phyloP scores from a whole-genome alignment of 1,140 invertebrate genomes.

The Pogonognathellus flavescens region DNA sequence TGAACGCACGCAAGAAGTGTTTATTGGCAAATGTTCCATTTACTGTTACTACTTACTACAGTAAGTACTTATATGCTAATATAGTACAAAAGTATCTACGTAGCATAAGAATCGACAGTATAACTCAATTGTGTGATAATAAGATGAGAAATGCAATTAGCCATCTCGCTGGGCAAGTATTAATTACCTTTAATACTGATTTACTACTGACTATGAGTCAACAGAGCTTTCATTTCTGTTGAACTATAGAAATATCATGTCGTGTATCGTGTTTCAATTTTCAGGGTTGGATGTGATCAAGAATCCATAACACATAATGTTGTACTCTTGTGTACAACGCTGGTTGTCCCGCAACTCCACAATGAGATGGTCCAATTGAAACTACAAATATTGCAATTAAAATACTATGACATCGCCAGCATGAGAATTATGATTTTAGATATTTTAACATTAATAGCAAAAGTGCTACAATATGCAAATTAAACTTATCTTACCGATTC shows the following conservation, averaged over 20 bases:
- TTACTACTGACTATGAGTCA: not conserved
- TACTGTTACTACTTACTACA: too few species aligned
- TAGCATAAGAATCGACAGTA: too few species aligned
- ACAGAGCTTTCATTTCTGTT: not conserved
- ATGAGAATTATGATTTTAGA: not conserved
- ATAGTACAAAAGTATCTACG: too few species aligned
- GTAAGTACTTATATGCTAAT: not conserved
- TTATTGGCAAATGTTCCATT: too few species aligned
- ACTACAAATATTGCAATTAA: conserved; percentile 31
- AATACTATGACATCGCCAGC: too few species aligned
- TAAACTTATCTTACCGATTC: not conserved
- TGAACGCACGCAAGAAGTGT: too few species aligned
- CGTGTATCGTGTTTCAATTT: not conserved
- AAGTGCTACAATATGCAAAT: not conserved
- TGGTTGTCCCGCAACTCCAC: conserved; percentile 57
- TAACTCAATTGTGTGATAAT: not conserved
- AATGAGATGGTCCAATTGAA: conserved; percentile 51
- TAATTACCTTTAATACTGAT: conserved; percentile 21
- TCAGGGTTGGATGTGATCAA: conserved; percentile 57
- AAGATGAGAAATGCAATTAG: conserved; percentile 25
- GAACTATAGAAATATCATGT: not conserved
- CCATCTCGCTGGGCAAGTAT: not conserved
- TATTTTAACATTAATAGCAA: not conserved
- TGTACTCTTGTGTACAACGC: conserved; percentile 61
- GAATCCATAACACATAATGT: conserved; percentile 58